A percentile compares a stretch with the other conserved stretches of the same genome.
Conservation (phyloP, 2,888 invertebrate genomes). For the Alloplasta piceator region DNA sequence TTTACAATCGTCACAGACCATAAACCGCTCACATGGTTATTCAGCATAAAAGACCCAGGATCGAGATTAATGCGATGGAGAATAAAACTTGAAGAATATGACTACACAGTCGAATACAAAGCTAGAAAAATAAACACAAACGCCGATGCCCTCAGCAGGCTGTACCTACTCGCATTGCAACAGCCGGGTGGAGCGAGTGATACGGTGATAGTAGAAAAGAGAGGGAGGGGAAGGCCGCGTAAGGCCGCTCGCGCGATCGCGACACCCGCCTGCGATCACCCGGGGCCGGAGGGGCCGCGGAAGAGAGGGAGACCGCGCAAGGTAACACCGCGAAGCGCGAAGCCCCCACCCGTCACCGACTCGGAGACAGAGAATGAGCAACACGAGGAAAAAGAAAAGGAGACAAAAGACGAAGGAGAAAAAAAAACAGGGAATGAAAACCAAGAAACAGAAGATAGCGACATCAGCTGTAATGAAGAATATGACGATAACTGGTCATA, state of each 20-base stretch:
- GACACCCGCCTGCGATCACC: too few relatives aligned
- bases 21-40: slow-evolving; percentile 9
- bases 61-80: slow-evolving; percentile 31
- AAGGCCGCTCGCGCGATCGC: too few relatives aligned
- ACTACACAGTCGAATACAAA: slow-evolving; percentile 32
- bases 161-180: background rate
- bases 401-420: slow-evolving; percentile 22
- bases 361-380: background rate
- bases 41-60: slow-evolving; percentile 2
- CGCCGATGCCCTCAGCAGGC: slow-evolving; percentile 16
- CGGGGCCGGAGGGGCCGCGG: too few relatives aligned
- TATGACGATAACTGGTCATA: too few relatives aligned
- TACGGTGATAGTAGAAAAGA: too few relatives aligned
- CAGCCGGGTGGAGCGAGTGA: too few relatives aligned
- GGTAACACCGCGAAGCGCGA: background rate
- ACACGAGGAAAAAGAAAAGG: slow-evolving; percentile 3
- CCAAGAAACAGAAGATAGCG: background rate
- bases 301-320: background rate
- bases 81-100: slow-evolving; percentile 10
- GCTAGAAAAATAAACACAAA: slow-evolving; percentile 27
- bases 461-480: background rate
- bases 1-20: slow-evolving; percentile 75
- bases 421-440: background rate
- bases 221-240: too few relatives aligned
- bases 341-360: background rate